Conservation (phyloP, 2,888 invertebrate genomes). For the Eupelmus urozonus region DNA sequence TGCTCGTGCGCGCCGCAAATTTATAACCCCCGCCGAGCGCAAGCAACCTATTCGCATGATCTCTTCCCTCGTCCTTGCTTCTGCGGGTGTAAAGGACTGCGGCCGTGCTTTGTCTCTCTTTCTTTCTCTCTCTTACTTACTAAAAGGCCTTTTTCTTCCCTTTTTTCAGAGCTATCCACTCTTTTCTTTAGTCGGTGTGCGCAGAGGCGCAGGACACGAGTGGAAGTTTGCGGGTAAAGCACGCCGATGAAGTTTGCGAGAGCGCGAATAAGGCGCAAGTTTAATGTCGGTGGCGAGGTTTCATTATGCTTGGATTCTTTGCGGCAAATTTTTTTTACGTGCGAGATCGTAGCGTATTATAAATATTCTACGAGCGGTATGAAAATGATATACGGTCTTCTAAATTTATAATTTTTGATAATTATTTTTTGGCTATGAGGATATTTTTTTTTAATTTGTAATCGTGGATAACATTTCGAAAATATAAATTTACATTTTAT, state of each 20-base stretch:
- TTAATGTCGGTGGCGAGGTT: conserved; percentile 23
- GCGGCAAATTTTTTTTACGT: conserved; percentile 15
- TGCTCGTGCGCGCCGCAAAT: conserved; percentile 5
- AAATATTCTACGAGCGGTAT: too few relatives aligned
- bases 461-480: too few relatives aligned
- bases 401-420: too few relatives aligned
- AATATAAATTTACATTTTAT: too few relatives aligned
- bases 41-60: conserved; percentile 52
- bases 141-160: background rate
- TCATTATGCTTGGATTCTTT: conserved; percentile 35
- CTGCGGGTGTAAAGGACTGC: conserved; percentile 25
- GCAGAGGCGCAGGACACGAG: background rate
- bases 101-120: background rate
- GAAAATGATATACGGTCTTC: too few relatives aligned
- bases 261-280: conserved; percentile 34
- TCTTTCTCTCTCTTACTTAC: conserved; percentile 6
- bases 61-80: too few relatives aligned
- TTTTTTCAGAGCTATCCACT: background rate
- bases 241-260: conserved; percentile 45
- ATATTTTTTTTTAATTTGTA: too few relatives aligned
- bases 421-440: too few relatives aligned
- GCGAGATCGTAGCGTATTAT: too few relatives aligned
- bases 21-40: conserved; percentile 1
- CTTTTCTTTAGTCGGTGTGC: conserved; percentile 43
- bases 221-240: conserved; percentile 19